These are phyloP conservation scores for Caenorhabditis japonica DNA, from an alignment of 2,888 invertebrate genomes.

Conservation along the genomic window DNA sequence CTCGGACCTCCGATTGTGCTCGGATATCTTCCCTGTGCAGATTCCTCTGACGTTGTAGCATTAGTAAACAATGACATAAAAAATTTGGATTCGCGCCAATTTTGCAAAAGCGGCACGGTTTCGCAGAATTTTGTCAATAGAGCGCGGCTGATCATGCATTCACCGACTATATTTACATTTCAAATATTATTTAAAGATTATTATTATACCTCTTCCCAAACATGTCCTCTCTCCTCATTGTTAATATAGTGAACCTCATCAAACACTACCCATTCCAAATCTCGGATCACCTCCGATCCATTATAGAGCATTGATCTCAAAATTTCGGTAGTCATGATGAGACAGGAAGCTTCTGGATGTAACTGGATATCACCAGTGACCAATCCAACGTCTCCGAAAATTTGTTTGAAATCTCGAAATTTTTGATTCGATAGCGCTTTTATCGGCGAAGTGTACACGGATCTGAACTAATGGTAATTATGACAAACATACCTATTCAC, in stretches of 20 bases:
- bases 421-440: slow-evolving; percentile 99
- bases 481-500: no score
- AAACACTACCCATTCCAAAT: slow-evolving; percentile 97
- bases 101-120: no score
- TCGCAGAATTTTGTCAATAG: no score
- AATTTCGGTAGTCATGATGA: slow-evolving; percentile 99
- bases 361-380: slow-evolving; percentile 96
- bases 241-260: slow-evolving; percentile 99
- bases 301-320: slow-evolving; percentile 92
- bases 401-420: slow-evolving; percentile 92
- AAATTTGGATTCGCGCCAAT: no score
- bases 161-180: no score
- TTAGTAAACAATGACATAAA: no score
- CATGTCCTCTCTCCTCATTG: slow-evolving; percentile 95
- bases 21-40: no score
- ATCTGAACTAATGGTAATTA: slow-evolving; percentile 68
- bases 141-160: no score
- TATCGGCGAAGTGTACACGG: slow-evolving; percentile 97
- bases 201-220: slow-evolving; percentile 89
- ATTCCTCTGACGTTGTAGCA: no score
- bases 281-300: slow-evolving; percentile 93
- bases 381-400: slow-evolving; percentile 92
- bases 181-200: no score
- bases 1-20: no score
- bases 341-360: slow-evolving; percentile 90